These are phyloP conservation scores for Pitangus sulphuratus DNA, from an alignment of 2,797 vertebrate species.

Conservation along the genomic window DNA sequence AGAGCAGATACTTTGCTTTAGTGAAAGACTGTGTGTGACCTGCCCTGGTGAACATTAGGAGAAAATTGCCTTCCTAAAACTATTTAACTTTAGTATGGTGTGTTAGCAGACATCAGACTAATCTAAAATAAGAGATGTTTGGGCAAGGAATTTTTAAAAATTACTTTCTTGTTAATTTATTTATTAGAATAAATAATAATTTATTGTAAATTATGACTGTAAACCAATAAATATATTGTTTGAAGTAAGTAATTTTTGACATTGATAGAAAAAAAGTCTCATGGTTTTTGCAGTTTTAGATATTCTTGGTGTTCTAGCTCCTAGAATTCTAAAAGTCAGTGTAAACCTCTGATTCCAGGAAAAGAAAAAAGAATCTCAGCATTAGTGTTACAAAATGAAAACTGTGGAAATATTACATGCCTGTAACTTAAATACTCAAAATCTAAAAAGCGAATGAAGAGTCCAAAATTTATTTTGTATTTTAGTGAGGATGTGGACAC, in stretches of 20 bases:
- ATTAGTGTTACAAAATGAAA: not conserved
- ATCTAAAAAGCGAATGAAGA: not conserved
- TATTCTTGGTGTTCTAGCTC: not conserved
- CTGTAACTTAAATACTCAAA: not conserved
- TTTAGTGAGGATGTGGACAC: not conserved
- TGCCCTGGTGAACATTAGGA: not conserved
- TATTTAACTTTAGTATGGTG: not conserved
- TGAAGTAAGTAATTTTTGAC: not conserved
- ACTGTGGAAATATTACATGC: not conserved
- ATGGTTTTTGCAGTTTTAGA: not conserved
- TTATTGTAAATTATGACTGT: not conserved
- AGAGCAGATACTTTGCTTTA: not conserved
- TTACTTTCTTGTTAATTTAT: not conserved
- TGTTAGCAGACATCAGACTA: not conserved
- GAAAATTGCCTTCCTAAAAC: constrained; percentile 10
- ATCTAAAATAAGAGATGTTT: not conserved
- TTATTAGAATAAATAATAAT: not conserved
- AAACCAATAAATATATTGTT: not conserved
- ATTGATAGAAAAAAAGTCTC: not conserved
- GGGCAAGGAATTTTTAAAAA: not conserved
- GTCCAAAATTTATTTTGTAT: not conserved
- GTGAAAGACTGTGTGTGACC: not conserved
- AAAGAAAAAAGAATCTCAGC: not conserved
- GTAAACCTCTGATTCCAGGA: not conserved
- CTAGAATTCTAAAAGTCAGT: not conserved